phyloP scores from a whole-genome alignment of 2,113 vertebrate genomes.

The Meles meles region DNA sequence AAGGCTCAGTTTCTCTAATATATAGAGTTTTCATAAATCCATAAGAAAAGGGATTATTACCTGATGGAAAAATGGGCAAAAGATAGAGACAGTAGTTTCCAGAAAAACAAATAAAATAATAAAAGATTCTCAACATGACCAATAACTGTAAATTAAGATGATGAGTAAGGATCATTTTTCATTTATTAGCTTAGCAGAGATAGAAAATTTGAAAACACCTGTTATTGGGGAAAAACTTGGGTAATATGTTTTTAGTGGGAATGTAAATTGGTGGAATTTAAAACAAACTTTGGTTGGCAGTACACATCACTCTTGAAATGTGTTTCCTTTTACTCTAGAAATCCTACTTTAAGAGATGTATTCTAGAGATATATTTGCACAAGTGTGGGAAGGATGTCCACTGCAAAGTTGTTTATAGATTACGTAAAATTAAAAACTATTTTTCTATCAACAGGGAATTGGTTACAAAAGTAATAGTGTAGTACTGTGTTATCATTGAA shows the following conservation, averaged over 20 bases:
- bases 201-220: not conserved
- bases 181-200: not conserved
- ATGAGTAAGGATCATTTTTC: not conserved
- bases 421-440: slow-evolving; percentile 6
- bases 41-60: not conserved
- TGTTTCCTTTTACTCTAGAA: not conserved
- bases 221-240: not conserved
- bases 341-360: not conserved
- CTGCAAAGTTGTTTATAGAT: not conserved
- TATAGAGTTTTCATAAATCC: not conserved
- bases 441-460: not conserved
- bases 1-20: not conserved
- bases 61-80: not conserved
- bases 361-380: not conserved
- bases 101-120: not conserved
- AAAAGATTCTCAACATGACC: not conserved
- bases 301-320: not conserved
- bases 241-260: not conserved
- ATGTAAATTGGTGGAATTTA: not conserved
- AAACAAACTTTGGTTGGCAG: not conserved
- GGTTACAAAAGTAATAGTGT: not conserved
- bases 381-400: not conserved
- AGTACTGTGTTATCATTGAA: not conserved
- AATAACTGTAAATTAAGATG: not conserved
- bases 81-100: not conserved